These are phyloP conservation scores for Diorhabda elongata DNA, from an alignment of 1,140 invertebrate species.

Conservation along the genomic window DNA sequence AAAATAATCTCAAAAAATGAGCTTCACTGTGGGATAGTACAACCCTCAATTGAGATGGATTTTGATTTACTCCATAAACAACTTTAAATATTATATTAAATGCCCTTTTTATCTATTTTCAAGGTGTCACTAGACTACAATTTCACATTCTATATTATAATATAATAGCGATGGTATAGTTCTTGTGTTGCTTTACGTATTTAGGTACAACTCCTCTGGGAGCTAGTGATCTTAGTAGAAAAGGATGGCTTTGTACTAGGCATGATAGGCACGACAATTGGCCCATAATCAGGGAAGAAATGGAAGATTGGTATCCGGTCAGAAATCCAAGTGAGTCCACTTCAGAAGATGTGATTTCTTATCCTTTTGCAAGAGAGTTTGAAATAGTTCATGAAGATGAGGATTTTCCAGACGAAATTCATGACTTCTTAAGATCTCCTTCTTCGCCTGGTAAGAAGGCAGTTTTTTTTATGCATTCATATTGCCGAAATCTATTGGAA, in stretches of 20 bases:
- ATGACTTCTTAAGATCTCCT: conserved; percentile 24
- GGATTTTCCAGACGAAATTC: conserved; percentile 18
- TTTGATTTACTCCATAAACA: too few species aligned
- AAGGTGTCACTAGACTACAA: too few species aligned
- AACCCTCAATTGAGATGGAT: too few species aligned
- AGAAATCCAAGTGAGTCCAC: conserved; percentile 20
- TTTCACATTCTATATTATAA: too few species aligned
- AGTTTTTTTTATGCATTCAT: too few species aligned
- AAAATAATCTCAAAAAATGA: too few species aligned
- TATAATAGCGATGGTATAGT: too few species aligned
- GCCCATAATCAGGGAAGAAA: conserved; percentile 72
- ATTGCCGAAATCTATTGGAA: too few species aligned
- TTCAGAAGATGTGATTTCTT: conserved; percentile 15
- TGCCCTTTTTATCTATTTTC: too few species aligned
- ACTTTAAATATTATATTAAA: too few species aligned
- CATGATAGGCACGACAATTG: conserved; percentile 78
- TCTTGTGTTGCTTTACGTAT: too few species aligned
- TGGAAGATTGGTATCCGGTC: conserved; percentile 19
- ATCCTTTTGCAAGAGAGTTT: conserved; percentile 8
- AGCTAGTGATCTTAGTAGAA: conserved; percentile 66
- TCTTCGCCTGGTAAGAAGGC: conserved; percentile 23
- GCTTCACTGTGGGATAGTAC: too few species aligned
- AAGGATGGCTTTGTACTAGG: conserved; percentile 80
- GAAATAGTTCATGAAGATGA: conserved; percentile 25
- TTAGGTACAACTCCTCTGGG: conserved; percentile 72